Conservation (phyloP, 2,797 vertebrate genomes). For the Todus mexicanus region DNA sequence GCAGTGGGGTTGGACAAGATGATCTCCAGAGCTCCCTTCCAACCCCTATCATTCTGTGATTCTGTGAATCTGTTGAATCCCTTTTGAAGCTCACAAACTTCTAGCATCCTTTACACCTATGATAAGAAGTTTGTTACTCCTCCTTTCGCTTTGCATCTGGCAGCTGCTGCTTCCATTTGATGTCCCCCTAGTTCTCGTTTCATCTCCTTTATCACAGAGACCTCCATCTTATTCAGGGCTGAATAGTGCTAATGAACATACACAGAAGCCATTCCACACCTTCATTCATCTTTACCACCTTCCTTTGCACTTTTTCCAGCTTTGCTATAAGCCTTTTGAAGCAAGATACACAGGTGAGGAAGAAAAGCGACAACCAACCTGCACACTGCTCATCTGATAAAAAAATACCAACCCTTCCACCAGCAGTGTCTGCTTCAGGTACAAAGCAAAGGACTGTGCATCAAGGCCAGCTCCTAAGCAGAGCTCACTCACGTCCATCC, state of each 20-base stretch:
- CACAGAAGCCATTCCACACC: not conserved
- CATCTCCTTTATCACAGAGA: not conserved
- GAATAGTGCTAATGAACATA: not conserved
- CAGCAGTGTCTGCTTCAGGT: not conserved
- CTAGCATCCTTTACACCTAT: not conserved
- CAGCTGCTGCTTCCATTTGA: not conserved
- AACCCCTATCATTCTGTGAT: not conserved
- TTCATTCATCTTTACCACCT: not conserved
- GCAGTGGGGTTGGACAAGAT: not conserved
- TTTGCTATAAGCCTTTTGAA: not conserved
- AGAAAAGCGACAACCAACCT: not conserved
- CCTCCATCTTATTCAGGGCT: not conserved
- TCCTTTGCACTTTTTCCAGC: not conserved
- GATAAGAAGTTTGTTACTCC: not conserved
- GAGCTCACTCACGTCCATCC: not conserved
- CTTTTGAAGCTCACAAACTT: not conserved
- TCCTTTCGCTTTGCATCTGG: not conserved
- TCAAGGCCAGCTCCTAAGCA: not conserved
- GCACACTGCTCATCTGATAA: not conserved
- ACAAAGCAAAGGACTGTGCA: not conserved
- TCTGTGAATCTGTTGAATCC: not conserved
- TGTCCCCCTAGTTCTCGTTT: not conserved
- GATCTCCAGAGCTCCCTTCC: not conserved
- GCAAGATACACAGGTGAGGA: fast-evolving
- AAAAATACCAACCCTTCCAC: not conserved